A percentile compares a stretch with the other conserved stretches of the same genome.
Evolutionary conservation across 2,797 vertebrate genomes (phyloP).

Genomic region (Capromys pilorides): DNA sequence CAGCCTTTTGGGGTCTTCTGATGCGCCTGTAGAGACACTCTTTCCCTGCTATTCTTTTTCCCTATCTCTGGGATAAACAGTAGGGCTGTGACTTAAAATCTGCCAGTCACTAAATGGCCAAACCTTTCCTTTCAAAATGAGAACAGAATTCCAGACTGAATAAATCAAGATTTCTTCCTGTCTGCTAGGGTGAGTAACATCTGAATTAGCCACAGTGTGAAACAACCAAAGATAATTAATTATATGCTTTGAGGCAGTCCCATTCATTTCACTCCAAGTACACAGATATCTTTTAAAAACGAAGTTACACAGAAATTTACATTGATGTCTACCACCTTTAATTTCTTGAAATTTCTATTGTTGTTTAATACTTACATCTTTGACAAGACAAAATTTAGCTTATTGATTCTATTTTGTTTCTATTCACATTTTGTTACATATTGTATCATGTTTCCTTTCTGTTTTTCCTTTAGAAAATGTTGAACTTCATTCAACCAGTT

Average conservation of each 20-base stretch:
- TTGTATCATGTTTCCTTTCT: slow-evolving; percentile 75
- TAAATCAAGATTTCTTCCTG: slow-evolving; percentile 69
- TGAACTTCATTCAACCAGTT: background rate
- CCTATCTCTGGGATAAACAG: slow-evolving; percentile 3
- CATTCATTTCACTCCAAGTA: slow-evolving; percentile 62
- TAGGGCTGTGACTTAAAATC: background rate
- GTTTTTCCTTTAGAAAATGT: slow-evolving; percentile 58
- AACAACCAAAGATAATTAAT: slow-evolving; percentile 83
- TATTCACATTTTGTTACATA: slow-evolving; percentile 67
- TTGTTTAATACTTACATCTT: slow-evolving; percentile 72
- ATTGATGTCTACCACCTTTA: slow-evolving; percentile 71
- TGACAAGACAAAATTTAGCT: slow-evolving; percentile 75
- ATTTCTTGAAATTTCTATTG: slow-evolving; percentile 72
- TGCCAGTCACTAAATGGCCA: slow-evolving; percentile 65
- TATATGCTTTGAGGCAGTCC: slow-evolving; percentile 73
- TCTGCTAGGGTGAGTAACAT: slow-evolving; percentile 72
- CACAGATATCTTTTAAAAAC: slow-evolving; percentile 59
- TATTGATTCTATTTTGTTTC: slow-evolving; percentile 71
- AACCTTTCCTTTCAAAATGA: slow-evolving; percentile 67
- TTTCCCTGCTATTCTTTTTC: slow-evolving; percentile 14
- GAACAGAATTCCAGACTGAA: slow-evolving; percentile 57
- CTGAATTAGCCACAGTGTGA: slow-evolving; percentile 80
- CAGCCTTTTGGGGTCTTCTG: background rate
- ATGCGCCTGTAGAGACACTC: slow-evolving; percentile 17
- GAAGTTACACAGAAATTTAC: slow-evolving; percentile 77